These are phyloP conservation scores for Cephus cinctus DNA, from an alignment of 1,140 invertebrate genomes.

Conservation along the genomic window DNA sequence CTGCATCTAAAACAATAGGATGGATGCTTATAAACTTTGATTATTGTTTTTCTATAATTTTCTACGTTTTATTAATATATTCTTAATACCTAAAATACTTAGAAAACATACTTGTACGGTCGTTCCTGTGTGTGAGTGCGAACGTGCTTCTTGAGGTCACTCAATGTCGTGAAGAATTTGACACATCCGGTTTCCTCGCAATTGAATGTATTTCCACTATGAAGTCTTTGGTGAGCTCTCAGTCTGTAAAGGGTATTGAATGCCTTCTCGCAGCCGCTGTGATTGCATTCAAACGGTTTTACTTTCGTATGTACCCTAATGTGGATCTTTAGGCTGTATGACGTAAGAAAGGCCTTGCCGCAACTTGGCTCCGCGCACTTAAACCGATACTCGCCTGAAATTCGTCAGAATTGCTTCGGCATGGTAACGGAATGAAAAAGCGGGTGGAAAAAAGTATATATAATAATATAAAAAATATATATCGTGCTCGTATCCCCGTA, in stretches of 20 bases:
- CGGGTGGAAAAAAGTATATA: too few relatives aligned
- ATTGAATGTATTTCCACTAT: conserved; percentile 95
- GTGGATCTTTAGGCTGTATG: conserved; percentile 93
- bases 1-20: conserved; percentile 71
- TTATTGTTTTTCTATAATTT: too few relatives aligned
- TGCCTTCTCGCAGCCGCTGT: conserved; percentile 82
- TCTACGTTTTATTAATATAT: background rate
- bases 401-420: conserved; percentile 35
- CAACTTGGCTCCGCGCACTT: conserved; percentile 85
- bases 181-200: conserved; percentile 80
- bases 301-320: conserved; percentile 93
- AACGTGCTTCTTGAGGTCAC: conserved; percentile 91
- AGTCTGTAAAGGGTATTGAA: conserved; percentile 94
- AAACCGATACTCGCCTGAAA: conserved; percentile 90
- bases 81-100: background rate
- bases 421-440: too few relatives aligned
- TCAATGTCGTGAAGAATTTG: conserved; percentile 92
- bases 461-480: conserved; percentile 19
- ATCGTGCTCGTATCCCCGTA: conserved; percentile 19
- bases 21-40: too few relatives aligned
- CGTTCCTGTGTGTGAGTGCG: conserved; percentile 90
- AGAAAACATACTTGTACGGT: conserved; percentile 77
- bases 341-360: conserved; percentile 92
- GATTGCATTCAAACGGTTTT: conserved; percentile 82
- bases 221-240: conserved; percentile 87